phyloP scores from a whole-genome alignment of 2,797 vertebrate genomes.

The Harpagifer antarcticus region DNA sequence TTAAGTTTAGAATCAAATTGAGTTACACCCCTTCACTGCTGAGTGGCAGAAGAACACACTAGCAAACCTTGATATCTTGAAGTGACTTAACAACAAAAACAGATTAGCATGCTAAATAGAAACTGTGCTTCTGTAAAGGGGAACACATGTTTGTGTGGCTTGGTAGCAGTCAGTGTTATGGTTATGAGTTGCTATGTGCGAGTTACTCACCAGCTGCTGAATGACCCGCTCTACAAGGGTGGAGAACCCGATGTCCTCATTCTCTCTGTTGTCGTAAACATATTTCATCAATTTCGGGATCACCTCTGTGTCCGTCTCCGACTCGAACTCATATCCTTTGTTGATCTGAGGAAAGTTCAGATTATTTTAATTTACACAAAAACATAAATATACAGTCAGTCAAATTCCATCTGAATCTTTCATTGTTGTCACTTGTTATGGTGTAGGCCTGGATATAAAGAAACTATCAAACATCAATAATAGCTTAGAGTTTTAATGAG shows the following conservation, averaged over 20 bases:
- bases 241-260: conserved; percentile 88
- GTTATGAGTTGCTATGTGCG: background rate
- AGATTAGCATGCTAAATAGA: background rate
- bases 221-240: conserved; percentile 94
- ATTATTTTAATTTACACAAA: background rate
- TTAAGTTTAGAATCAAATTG: background rate
- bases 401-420: background rate
- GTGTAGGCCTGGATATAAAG: background rate
- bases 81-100: background rate
- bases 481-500: background rate
- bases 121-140: conserved; percentile 1
- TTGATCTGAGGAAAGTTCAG: conserved; percentile 83
- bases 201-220: conserved; percentile 92
- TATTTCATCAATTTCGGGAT: conserved; percentile 98
- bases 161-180: background rate
- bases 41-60: background rate
- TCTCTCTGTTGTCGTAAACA: conserved; percentile 94
- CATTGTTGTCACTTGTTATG: background rate
- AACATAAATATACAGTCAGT: background rate
- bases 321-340: conserved; percentile 97
- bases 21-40: background rate
- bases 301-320: conserved; percentile 97
- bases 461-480: background rate
- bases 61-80: background rate
- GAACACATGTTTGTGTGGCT: background rate